phyloP scores from a whole-genome alignment of 2,797 vertebrate species.

The Lateolabrax maculatus region DNA sequence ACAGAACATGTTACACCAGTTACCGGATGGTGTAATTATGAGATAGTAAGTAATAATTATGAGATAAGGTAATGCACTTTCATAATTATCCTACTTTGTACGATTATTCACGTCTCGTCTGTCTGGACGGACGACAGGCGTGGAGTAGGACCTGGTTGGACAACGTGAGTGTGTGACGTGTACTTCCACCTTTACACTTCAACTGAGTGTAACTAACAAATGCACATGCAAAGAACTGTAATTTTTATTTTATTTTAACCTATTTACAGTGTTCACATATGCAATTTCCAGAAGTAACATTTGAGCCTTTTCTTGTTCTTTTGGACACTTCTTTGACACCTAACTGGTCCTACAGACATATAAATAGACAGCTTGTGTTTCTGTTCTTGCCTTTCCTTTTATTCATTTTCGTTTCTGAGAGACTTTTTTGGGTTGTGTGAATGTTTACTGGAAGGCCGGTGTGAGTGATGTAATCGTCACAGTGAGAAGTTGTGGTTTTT shows the following conservation, averaged over 20 bases:
- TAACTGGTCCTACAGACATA: background rate
- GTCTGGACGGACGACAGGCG: no score
- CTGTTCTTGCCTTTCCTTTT: background rate
- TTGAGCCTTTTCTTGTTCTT: background rate
- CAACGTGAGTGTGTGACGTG: no score
- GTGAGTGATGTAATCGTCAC: background rate
- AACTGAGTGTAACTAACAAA: background rate
- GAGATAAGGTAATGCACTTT: background rate
- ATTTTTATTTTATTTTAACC: background rate
- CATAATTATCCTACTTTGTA: background rate
- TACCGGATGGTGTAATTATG: background rate
- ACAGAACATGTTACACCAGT: background rate
- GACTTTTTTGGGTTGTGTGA: background rate
- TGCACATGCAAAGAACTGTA: background rate
- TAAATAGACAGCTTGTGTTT: background rate
- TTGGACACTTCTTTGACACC: background rate
- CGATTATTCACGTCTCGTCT: background rate
- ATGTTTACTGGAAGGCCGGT: background rate
- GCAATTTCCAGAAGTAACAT: background rate
- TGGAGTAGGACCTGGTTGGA: no score
- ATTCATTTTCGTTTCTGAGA: background rate
- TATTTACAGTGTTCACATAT: background rate
- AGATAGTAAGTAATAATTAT: background rate
- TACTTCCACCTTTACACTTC: background rate
- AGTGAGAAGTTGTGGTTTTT: slow-evolving; percentile 16